Conservation (phyloP, 2,113 vertebrate genomes). For the Mola mola region DNA sequence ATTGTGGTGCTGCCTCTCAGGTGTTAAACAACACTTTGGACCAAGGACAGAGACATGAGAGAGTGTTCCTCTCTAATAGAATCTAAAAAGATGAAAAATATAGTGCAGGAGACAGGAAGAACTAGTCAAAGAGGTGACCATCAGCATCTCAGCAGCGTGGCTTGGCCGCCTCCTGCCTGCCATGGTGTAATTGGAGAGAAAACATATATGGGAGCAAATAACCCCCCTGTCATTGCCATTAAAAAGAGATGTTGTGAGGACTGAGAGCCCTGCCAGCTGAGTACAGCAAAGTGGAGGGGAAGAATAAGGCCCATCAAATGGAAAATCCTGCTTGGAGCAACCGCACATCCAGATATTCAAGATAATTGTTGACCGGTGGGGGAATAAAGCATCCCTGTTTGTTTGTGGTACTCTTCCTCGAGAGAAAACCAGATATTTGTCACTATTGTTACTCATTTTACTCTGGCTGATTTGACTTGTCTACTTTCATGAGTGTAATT, state of each 20-base stretch:
- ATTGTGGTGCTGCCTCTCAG: constrained; percentile 78
- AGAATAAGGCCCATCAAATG: constrained; percentile 81
- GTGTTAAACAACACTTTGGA: constrained; percentile 85
- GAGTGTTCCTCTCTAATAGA: constrained; percentile 81
- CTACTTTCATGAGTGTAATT: constrained; percentile 61
- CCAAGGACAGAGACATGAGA: constrained; percentile 83
- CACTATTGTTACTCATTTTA: constrained; percentile 47
- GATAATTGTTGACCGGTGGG: constrained; percentile 77
- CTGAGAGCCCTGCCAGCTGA: constrained; percentile 76
- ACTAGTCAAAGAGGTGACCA: constrained; percentile 85
- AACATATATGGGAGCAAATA: constrained; percentile 88
- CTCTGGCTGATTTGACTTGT: constrained; percentile 57
- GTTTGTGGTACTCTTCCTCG: constrained; percentile 65
- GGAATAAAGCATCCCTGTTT: constrained; percentile 54
- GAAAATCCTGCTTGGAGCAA: constrained; percentile 68
- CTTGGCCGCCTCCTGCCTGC: constrained; percentile 82
- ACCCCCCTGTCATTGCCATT: constrained; percentile 86
- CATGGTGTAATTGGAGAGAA: constrained; percentile 86
- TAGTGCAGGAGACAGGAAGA: constrained; percentile 81
- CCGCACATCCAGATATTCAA: constrained; percentile 76
- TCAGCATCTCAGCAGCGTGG: constrained; percentile 75
- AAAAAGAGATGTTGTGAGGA: constrained; percentile 82
- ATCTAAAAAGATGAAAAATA: constrained; percentile 85
- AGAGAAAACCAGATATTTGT: constrained; percentile 50
- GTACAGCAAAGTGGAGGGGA: constrained; percentile 78